Base-by-base conservation (phyloP, 2,888 invertebrate species). In the Allacma fusca region DNA sequence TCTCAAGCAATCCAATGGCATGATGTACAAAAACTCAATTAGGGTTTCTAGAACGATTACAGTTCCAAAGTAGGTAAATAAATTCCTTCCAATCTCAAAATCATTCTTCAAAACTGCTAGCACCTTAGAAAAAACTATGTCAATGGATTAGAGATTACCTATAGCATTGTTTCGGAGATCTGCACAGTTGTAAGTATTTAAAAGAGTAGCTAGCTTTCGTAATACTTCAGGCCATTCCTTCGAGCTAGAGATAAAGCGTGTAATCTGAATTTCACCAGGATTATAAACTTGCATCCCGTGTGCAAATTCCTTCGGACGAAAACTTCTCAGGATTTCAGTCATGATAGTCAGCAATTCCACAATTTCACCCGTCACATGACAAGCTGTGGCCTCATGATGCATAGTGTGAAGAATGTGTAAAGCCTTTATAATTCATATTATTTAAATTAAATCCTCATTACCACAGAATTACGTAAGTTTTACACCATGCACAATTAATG, bases 361-460 rank as follows among this genome's bases (percentile, higher is more conserved):
- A 76, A 97, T 89, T 87, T 97, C 97, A 1, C 91, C 91, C 0
- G 92, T 91, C 21, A 94, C 93, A 86, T 94, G 94, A 85, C 94
- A 94, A 0, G 94, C 94, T 12, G 96, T 95, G 19, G 96, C 96
- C 87, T 97, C 96, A 85, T 96, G 95, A 86, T 96, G 93, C 92
- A 97, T 96, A 83, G 94, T 92, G 89, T 96, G 96, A 79, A 97
- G 89, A 81, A 95, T 95, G 87, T 94, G 93, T 85, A 96, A 90
- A 29, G 95, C 94, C 91, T 96, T 89, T 64, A 89, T 89, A 70
- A 40, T 74, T 65, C 65, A 5, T n/a, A 23, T 21, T n/a, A 59
- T 21, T n/a, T n/a, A n/a, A n/a, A n/a, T n/a, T n/a, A n/a, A n/a
- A n/a, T n/a, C n/a, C n/a, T n/a, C n/a, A n/a, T n/a, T n/a, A n/a